Evolutionary conservation across 2,888 invertebrate genomes (phyloP).

Genomic region (Leucophenga montana): DNA sequence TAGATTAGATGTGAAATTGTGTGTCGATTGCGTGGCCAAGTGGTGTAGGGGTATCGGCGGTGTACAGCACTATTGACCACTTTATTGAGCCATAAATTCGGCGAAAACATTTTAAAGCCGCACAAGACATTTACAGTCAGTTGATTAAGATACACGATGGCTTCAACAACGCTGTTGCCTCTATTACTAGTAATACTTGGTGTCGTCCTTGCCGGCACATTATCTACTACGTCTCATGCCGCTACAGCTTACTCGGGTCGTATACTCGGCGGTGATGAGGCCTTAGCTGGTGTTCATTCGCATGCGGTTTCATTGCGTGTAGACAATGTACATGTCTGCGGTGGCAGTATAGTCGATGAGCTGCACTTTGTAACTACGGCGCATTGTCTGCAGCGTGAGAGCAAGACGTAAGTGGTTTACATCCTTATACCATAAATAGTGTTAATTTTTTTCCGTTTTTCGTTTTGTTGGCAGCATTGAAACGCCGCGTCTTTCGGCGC

Average conservation of each 20-base stretch:
- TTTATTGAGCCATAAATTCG: conserved; percentile 28
- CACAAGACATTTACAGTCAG: conserved; percentile 33
- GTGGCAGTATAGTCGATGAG: conserved; percentile 58
- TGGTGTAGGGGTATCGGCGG: not conserved
- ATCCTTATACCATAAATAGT: too few relatives aligned
- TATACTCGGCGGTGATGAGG: conserved; percentile 68
- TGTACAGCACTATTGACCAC: not conserved
- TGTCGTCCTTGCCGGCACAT: conserved; percentile 16
- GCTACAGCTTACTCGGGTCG: conserved; percentile 36
- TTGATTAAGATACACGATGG: conserved; percentile 33
- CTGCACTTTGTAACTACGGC: conserved; percentile 66
- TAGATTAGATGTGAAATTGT: conserved; percentile 50
- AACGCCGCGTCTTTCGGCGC: conserved; percentile 50
- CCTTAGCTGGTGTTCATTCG: conserved; percentile 58
- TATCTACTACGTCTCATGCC: not conserved
- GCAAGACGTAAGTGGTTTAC: not conserved
- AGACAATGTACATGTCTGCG: conserved; percentile 63
- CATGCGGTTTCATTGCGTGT: conserved; percentile 69
- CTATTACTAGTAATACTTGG: conserved; percentile 9
- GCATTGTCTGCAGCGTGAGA: conserved; percentile 59
- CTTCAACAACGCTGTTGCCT: conserved; percentile 18
- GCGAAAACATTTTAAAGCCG: conserved; percentile 36
- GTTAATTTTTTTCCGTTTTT: too few relatives aligned
- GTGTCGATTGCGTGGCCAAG: too few relatives aligned
- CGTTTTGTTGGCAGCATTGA: too few relatives aligned